A percentile compares a stretch with the other conserved stretches of the same genome.
phyloP scores from a whole-genome alignment of 2,113 vertebrate genomes.

The Cynocephalus volans region DNA sequence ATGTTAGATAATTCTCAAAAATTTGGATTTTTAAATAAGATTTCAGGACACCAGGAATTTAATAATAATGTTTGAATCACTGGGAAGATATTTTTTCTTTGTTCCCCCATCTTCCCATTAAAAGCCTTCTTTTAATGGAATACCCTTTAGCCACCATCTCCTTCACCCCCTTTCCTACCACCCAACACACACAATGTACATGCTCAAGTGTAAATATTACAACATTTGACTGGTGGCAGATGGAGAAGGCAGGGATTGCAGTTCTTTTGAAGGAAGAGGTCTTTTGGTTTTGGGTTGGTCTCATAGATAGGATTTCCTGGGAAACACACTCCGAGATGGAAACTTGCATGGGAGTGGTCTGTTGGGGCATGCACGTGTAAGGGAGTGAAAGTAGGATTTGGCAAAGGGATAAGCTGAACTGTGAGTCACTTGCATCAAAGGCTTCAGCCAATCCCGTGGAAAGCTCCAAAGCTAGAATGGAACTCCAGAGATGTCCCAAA shows the following conservation, averaged over 20 bases:
- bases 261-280: background rate
- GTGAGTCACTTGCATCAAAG: background rate
- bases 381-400: background rate
- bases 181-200: fast-evolving
- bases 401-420: background rate
- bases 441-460: background rate
- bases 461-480: background rate
- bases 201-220: background rate
- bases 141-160: background rate
- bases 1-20: background rate
- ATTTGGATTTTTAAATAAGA: background rate
- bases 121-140: background rate
- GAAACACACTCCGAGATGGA: background rate
- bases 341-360: background rate
- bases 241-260: background rate
- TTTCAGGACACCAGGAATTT: background rate
- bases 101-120: background rate
- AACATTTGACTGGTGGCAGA: background rate
- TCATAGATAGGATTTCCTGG: background rate
- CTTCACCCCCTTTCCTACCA: fast-evolving
- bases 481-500: background rate
- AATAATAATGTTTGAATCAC: background rate
- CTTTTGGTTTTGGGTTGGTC: background rate
- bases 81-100: background rate
- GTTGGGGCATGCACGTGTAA: fast-evolving